Evolutionary conservation across 1,140 invertebrate species (phyloP), one percentile per base, ranked within the genome.

Genomic region (Chrysomallon squamiferum): DNA sequence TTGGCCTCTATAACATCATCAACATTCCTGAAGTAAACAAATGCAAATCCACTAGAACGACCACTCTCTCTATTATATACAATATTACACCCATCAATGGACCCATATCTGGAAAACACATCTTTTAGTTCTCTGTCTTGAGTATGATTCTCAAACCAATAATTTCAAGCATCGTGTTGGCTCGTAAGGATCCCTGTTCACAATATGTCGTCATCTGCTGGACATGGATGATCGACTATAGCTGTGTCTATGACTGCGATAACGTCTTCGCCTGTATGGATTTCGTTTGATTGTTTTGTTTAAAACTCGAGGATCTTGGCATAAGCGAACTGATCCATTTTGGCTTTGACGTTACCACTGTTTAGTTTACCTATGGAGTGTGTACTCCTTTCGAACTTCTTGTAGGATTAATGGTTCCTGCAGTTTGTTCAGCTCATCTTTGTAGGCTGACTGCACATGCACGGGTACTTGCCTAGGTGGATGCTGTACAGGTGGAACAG

Each of bases 1-100:
- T 97, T 97, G 0, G 97, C 97, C 65, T 92, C 91, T 79, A 93
- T 93, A 0, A 96, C 95, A 88, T 98, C 95, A 57, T 95, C 93
- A 11, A 92, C 84, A 52, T 89, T 91, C 83, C 93, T 91, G 86
- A 93, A 99, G 87, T 99, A 98, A 30, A 99, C 93, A 88, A 99
- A 99, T 69, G 94, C 94, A 87, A 99, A 99, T 35, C 97, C 97
- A 76, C 96, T 88, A 0, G 96, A 98, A 69, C 95, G 88, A 18
- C 93, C 92, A 76, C 93, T 96, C 92, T 96, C 95, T 50, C 94
- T 94, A 87, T 98, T 95, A 81, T 96, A 94, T 35, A 98, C 95
- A 73, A 98, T 92, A 87, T 96, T 93, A n/a, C 96, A 93, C 81
- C 94, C 91, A 80, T 97, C 94, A 35, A 98, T 90, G 0, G 90